Evolutionary conservation across 2,888 invertebrate species (phyloP).

Genomic region (Lamellibrachia columna): DNA sequence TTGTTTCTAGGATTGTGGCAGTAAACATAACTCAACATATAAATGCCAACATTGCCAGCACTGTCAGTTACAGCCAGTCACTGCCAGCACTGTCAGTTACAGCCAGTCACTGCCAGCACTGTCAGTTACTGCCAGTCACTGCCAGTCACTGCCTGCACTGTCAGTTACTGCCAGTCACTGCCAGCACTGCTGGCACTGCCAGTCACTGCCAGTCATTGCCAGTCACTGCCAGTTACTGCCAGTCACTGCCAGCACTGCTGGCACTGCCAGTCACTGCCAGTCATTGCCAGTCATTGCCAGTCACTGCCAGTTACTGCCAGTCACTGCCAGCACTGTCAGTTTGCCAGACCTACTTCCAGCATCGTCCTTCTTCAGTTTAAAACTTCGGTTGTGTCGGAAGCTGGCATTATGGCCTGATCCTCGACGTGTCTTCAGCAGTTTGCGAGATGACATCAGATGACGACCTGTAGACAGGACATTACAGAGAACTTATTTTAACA

Average conservation of each 20-base stretch:
- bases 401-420: slow-evolving; percentile 66
- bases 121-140: too few species aligned
- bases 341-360: slow-evolving; percentile 66
- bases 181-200: background rate
- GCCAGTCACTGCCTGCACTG: background rate
- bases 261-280: too few species aligned
- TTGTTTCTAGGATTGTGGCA: too few species aligned
- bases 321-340: background rate
- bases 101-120: too few species aligned
- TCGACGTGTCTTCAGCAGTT: slow-evolving; percentile 61
- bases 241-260: background rate
- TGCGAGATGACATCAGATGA: slow-evolving; percentile 52
- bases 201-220: background rate
- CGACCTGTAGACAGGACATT: slow-evolving; percentile 27
- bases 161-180: too few species aligned
- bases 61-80: background rate
- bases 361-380: slow-evolving; percentile 81
- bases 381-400: slow-evolving; percentile 65
- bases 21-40: too few species aligned
- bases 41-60: too few species aligned
- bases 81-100: background rate
- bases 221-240: background rate
- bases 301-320: background rate
- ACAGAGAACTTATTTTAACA: background rate
- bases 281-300: background rate